Evolutionary conservation across 2,888 invertebrate species (phyloP), one percentile per base, ranked within the genome.

Genomic region (Drosophila fungiperda): DNA sequence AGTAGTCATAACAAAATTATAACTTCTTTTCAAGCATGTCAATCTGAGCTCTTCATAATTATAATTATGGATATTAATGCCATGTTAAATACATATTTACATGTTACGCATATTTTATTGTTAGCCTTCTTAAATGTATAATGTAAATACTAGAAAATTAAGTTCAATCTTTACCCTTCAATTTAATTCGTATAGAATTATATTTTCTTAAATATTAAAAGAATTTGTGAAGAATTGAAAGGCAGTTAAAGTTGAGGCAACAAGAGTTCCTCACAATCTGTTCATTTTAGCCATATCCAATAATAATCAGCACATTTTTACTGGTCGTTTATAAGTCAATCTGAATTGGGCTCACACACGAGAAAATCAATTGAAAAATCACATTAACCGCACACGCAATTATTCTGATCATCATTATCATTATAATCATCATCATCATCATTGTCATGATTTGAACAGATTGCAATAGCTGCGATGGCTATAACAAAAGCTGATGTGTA

Each of bases 301-400:
- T 81, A 78, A 81, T 78, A 81, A 81, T 78, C 73, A 73, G 73
- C 73, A 81, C 78, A 73, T 73, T 68, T 80, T 81, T 71, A 65
- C 76, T 81, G 78, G 78, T 76, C 78, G 68, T 78, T 81, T 81
- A 78, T 78, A 81, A 81, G 73, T 76, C 81, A 74, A 80, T 80
- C 77, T 76, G 50, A 76, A 76, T 75, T 73, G 67, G 75, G 49
- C 36, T 52, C 58, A 68, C 79, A 70, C 76, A 73, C 53, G 77
- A 71, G 72, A 73, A 73, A 83, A 83, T 83, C 83, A 83, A 83
- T 83, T 83, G 78, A 73, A 83, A 82, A 83, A 79, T 83, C 76
- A 77, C 81, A 83, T 83, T 78, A 83, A 83, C 74, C 80, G 62
- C 82, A 82, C 75, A 78, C 73, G 69, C 81, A 81, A 81, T 78